phyloP scores from a whole-genome alignment of 2,888 invertebrate species.

The Himalopsyche tibetana region DNA sequence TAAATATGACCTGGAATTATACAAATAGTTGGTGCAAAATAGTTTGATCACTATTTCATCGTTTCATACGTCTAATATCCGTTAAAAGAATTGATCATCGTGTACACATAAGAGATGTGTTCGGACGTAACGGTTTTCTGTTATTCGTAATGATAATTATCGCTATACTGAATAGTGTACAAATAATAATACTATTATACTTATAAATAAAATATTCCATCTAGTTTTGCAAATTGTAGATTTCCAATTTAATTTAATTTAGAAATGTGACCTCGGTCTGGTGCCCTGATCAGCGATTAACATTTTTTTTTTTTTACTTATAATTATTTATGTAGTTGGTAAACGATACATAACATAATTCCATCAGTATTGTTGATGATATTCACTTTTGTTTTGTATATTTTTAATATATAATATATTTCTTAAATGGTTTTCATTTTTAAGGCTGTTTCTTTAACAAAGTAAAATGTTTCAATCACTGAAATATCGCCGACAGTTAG shows the following conservation, averaged over 20 bases:
- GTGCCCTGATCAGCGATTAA: slow-evolving; percentile 11
- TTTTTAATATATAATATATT: neutral
- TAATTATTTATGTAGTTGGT: slow-evolving; percentile 37
- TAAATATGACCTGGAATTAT: neutral
- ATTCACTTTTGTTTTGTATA: slow-evolving; percentile 23
- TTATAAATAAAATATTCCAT: slow-evolving; percentile 40
- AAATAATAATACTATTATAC: slow-evolving; percentile 21
- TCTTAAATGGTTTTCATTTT: neutral
- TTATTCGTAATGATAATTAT: slow-evolving; percentile 37
- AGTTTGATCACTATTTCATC: neutral
- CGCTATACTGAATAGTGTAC: slow-evolving; percentile 42
- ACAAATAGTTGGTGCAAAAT: neutral
- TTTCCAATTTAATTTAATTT: slow-evolving; percentile 39
- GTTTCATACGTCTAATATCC: neutral
- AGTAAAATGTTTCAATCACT: neutral
- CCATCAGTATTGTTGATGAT: slow-evolving; percentile 40
- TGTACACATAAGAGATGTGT: neutral
- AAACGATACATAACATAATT: slow-evolving; percentile 19
- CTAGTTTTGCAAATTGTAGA: slow-evolving; percentile 39
- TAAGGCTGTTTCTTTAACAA: neutral
- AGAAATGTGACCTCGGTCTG: slow-evolving; percentile 23
- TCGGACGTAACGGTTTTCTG: slow-evolving; percentile 20
- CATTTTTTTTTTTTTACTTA: slow-evolving; percentile 29
- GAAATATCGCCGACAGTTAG: neutral
- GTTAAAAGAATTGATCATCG: neutral